Evolutionary conservation across 2,113 vertebrate species (phyloP).

Genomic region (Notothenia rossii): DNA sequence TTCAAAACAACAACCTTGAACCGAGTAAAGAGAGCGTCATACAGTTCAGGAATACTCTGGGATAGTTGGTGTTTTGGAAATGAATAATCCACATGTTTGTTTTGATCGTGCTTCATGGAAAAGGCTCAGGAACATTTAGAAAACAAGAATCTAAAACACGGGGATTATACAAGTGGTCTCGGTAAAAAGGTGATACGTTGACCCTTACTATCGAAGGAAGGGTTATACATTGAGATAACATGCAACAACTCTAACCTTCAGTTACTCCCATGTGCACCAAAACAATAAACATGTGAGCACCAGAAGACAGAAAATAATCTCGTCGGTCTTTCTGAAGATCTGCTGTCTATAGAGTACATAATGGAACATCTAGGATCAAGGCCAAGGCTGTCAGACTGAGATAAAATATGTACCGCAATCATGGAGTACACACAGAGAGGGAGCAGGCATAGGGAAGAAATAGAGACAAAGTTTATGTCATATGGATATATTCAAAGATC

Average conservation of each 20-base stretch:
- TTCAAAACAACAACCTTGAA: slow-evolving; percentile 41
- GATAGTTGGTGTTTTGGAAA: neutral
- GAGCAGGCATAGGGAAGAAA: neutral
- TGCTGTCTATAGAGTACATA: neutral
- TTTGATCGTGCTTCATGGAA: neutral
- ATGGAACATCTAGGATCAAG: neutral
- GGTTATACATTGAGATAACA: slow-evolving; percentile 3
- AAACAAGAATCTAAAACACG: neutral
- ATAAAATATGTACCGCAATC: neutral
- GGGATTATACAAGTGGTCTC: neutral
- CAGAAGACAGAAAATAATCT: neutral
- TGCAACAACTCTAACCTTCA: neutral
- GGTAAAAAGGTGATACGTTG: slow-evolving; percentile 1
- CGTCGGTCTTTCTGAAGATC: neutral
- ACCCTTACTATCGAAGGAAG: slow-evolving; percentile 11
- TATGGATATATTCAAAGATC: no score
- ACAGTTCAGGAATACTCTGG: neutral
- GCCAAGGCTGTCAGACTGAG: slow-evolving; percentile 2
- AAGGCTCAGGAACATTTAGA: neutral
- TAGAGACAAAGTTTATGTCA: neutral
- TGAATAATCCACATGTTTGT: slow-evolving; percentile 10
- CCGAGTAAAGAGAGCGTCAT: neutral
- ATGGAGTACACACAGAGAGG: neutral
- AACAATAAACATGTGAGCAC: neutral
- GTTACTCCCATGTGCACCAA: neutral